A percentile compares a stretch with the other conserved stretches of the same genome.
Evolutionary conservation across 1,140 invertebrate species (phyloP).

Genomic region (Doryteuthis pealeii): DNA sequence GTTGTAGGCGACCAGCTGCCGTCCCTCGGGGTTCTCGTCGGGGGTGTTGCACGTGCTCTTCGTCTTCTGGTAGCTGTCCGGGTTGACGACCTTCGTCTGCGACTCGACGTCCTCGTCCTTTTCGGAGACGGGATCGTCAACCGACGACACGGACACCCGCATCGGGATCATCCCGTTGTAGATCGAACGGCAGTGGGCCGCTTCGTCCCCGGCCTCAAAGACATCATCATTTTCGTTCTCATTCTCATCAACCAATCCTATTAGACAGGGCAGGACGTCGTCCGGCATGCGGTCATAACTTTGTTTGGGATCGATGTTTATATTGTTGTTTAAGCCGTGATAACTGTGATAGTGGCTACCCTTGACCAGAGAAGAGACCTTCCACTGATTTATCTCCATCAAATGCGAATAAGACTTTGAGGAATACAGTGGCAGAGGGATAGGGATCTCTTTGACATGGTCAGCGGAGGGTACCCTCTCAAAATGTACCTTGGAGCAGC

Average conservation of each 20-base stretch:
- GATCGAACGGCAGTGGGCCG: not conserved
- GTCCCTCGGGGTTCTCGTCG: not conserved
- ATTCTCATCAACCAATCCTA: not conserved
- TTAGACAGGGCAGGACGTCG: constrained; percentile 50
- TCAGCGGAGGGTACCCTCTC: not conserved
- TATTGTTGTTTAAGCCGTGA: not conserved
- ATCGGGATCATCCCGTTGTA: not conserved
- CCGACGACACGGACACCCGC: not conserved
- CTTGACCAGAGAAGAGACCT: not conserved
- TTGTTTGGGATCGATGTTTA: constrained; percentile 39
- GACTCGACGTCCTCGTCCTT: not conserved
- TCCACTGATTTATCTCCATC: not conserved
- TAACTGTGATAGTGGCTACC: not conserved
- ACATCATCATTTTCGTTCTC: constrained; percentile 27
- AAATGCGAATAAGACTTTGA: constrained; percentile 7
- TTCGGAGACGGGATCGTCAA: not conserved
- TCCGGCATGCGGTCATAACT: constrained; percentile 50
- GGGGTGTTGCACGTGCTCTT: not conserved
- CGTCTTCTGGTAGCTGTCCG: not conserved
- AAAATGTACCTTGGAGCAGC: not conserved
- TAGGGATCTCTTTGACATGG: not conserved
- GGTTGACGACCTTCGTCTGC: not conserved
- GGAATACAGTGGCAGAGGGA: not conserved
- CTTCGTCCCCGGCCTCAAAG: constrained; percentile 8
- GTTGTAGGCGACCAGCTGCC: not conserved